phyloP scores from a whole-genome alignment of 2,888 invertebrate genomes.

The Prosopocoilus inquinatus region DNA sequence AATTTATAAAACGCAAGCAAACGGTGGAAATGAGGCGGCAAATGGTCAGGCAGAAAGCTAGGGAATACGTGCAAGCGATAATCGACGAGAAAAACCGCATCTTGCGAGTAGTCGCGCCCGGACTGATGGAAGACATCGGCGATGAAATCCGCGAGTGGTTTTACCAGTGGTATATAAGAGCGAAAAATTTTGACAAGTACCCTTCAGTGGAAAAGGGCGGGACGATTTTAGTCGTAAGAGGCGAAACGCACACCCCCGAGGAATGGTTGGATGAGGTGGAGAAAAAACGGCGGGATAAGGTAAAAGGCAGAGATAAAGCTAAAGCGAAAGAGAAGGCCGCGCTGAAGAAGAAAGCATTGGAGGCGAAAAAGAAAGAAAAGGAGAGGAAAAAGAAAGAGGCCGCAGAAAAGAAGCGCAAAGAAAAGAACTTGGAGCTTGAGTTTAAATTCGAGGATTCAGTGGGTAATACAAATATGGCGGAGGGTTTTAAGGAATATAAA shows the following conservation, averaged over 20 bases:
- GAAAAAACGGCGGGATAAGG: constrained; percentile 37
- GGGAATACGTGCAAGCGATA: constrained; percentile 51
- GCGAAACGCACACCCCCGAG: constrained; percentile 60
- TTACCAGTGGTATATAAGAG: constrained; percentile 60
- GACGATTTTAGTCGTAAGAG: constrained; percentile 56
- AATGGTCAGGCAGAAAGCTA: constrained; percentile 51
- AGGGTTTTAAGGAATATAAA: constrained; percentile 51
- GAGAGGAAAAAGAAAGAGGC: constrained; percentile 30
- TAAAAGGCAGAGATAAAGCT: constrained; percentile 24
- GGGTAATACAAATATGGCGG: constrained; percentile 46
- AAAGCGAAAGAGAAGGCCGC: constrained; percentile 32
- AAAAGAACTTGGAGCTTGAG: constrained; percentile 25
- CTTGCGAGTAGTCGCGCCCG: constrained; percentile 54
- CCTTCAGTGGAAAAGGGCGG: constrained; percentile 74
- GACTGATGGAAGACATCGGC: constrained; percentile 71
- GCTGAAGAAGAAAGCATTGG: constrained; percentile 34
- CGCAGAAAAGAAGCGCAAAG: constrained; percentile 23
- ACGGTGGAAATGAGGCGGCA: constrained; percentile 52
- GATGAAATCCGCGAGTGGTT: constrained; percentile 78
- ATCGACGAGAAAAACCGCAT: constrained; percentile 55
- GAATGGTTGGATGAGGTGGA: constrained; percentile 55
- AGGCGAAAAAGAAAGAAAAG: constrained; percentile 47
- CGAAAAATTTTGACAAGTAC: constrained; percentile 66
- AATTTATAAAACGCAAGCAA: constrained; percentile 52
- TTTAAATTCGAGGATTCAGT: constrained; percentile 38